A percentile compares a stretch with the other conserved stretches of the same genome.
Evolutionary conservation across 2,797 vertebrate genomes (phyloP).

Genomic region (Siniperca undulata): DNA sequence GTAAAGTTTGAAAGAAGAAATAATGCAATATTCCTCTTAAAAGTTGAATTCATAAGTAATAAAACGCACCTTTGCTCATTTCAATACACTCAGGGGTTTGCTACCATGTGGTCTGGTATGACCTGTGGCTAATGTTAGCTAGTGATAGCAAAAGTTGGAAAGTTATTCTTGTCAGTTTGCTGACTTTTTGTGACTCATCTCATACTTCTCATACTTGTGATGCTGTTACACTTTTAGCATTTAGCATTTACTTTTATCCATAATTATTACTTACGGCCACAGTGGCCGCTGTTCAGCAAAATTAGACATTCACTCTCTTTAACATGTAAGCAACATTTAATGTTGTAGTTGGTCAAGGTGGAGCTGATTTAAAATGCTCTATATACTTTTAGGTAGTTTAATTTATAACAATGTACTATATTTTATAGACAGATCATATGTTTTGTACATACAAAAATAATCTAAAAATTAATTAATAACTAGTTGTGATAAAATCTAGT

Average conservation of each 20-base stretch:
- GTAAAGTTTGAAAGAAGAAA: background rate
- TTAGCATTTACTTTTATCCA: background rate
- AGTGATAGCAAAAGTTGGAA: background rate
- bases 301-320: background rate
- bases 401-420: background rate
- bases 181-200: background rate
- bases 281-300: too few relatives aligned
- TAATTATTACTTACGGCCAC: background rate
- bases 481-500: background rate
- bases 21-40: too few relatives aligned
- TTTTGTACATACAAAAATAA: too few relatives aligned
- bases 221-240: background rate
- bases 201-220: background rate
- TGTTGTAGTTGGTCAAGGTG: too few relatives aligned
- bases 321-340: background rate
- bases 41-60: background rate
- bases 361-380: background rate
- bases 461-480: background rate
- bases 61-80: background rate
- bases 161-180: too few relatives aligned
- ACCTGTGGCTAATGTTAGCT: background rate
- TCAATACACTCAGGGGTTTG: background rate
- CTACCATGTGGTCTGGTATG: background rate
- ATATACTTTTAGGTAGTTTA: background rate
- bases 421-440: too few relatives aligned